Evolutionary conservation across 2,888 invertebrate genomes (phyloP).

Genomic region (Nephrotoma appendiculata): DNA sequence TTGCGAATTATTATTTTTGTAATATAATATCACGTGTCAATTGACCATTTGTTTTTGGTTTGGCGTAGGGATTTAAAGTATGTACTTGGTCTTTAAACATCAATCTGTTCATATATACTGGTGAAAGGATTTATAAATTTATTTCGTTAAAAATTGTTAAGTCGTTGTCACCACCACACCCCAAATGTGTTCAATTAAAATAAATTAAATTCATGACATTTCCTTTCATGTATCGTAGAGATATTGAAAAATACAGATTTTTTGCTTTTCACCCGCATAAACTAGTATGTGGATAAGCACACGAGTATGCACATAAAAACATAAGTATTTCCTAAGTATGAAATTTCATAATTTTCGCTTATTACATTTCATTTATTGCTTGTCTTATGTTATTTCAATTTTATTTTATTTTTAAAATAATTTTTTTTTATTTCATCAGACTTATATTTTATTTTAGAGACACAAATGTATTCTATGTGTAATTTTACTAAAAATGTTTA

Average conservation of each 20-base stretch:
- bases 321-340: slow-evolving; percentile 2
- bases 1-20: background rate
- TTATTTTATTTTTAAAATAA: background rate
- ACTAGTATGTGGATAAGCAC: background rate
- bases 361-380: slow-evolving; percentile 2
- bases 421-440: slow-evolving; percentile 1
- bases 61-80: background rate
- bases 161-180: background rate
- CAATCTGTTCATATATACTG: background rate
- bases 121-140: background rate
- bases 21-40: background rate
- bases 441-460: background rate
- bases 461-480: background rate
- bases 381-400: slow-evolving; percentile 4
- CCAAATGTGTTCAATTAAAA: background rate
- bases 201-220: background rate
- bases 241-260: background rate
- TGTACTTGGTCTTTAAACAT: background rate
- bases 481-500: background rate
- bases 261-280: background rate
- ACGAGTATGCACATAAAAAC: background rate
- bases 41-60: background rate
- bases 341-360: slow-evolving; percentile 4
- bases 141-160: background rate
- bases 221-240: background rate